Conservation (phyloP, 2,888 invertebrate genomes). For the Petrophora chlorosata region DNA sequence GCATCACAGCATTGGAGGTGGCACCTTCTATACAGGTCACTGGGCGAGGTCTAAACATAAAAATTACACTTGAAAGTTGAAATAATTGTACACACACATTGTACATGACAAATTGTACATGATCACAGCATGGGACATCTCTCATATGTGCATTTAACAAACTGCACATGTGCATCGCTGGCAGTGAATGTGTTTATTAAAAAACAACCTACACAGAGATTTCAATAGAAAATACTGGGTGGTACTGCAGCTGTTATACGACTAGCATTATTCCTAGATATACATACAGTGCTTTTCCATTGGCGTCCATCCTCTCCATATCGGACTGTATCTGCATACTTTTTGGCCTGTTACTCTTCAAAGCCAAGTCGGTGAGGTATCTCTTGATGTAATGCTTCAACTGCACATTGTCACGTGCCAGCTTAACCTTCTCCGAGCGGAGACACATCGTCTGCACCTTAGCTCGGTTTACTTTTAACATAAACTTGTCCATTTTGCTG, state of each 20-base stretch:
- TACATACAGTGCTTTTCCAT: constrained; percentile 51
- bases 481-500: constrained; percentile 87
- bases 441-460: constrained; percentile 72
- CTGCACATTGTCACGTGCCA: constrained; percentile 85
- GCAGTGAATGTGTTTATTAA: too few relatives aligned
- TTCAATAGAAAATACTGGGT: too few relatives aligned
- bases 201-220: too few relatives aligned
- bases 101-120: background rate
- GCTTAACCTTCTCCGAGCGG: constrained; percentile 65
- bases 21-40: constrained; percentile 85
- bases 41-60: constrained; percentile 67
- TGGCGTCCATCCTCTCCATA: constrained; percentile 48
- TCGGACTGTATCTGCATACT: constrained; percentile 58
- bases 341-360: constrained; percentile 66
- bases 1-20: constrained; percentile 81
- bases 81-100: too few relatives aligned
- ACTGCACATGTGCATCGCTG: too few relatives aligned
- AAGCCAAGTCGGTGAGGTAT: constrained; percentile 85
- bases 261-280: background rate
- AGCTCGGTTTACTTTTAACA: constrained; percentile 79
- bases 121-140: too few relatives aligned
- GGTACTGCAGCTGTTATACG: background rate
- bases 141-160: too few relatives aligned
- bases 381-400: constrained; percentile 85
- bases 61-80: background rate